Evolutionary conservation across 2,113 vertebrate species (phyloP).

Genomic region (Dolichallabes microphthalmus): DNA sequence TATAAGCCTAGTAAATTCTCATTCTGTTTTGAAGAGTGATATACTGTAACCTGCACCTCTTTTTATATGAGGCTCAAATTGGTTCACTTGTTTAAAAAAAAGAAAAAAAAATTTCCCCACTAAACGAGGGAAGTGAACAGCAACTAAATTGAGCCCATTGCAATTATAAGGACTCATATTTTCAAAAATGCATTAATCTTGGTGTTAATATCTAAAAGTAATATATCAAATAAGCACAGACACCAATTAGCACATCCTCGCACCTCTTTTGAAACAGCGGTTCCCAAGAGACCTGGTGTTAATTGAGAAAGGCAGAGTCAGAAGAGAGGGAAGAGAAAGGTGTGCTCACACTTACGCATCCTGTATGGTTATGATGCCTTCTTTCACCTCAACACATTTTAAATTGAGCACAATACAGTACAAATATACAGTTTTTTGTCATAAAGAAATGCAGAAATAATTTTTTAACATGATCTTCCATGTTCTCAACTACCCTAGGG

Average conservation of each 20-base stretch:
- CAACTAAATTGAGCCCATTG: constrained; percentile 40
- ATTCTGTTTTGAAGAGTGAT: neutral
- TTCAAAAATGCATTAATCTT: constrained; percentile 36
- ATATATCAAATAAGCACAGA: neutral
- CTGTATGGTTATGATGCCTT: constrained; percentile 63
- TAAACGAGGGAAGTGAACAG: constrained; percentile 21
- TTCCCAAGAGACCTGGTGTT: constrained; percentile 60
- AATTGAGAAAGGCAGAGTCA: constrained; percentile 62
- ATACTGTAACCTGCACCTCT: neutral
- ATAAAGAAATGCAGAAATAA: neutral
- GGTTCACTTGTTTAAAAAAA: constrained; percentile 39
- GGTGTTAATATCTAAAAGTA: constrained; percentile 23
- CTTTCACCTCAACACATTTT: constrained; percentile 69
- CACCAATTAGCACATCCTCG: neutral
- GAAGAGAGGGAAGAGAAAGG: constrained; percentile 61
- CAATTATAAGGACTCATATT: constrained; percentile 30
- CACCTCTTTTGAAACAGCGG: constrained; percentile 52
- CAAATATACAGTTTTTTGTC: neutral
- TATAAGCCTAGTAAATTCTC: constrained; percentile 6
- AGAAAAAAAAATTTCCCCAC: constrained; percentile 24
- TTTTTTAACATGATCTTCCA: neutral
- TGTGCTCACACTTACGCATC: constrained; percentile 64
- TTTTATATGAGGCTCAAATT: constrained; percentile 20
- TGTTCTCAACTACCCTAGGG: no score
- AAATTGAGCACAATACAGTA: constrained; percentile 38